Evolutionary conservation across 2,797 vertebrate species (phyloP).

Genomic region (Chromobotia macracanthus): DNA sequence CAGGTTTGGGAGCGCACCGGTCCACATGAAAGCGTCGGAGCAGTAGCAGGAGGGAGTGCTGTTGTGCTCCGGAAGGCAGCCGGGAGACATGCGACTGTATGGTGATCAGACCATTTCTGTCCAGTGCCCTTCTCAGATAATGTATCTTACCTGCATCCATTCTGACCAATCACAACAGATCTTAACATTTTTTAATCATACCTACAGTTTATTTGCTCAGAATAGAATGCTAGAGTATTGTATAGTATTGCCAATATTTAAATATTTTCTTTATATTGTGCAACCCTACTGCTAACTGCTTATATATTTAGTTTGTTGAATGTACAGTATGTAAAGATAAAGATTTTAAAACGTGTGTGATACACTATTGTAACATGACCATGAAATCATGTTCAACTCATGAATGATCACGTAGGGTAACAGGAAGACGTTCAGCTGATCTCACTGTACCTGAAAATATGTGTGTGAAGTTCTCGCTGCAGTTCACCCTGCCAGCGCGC

Average conservation of each 20-base stretch:
- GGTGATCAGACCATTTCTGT: constrained; percentile 86
- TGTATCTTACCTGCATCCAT: constrained; percentile 92
- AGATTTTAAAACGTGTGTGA: not conserved
- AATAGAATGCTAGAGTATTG: too few relatives aligned
- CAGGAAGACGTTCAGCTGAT: not conserved
- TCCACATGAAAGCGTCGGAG: constrained; percentile 91
- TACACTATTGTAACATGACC: too few relatives aligned
- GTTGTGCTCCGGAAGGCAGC: constrained; percentile 80
- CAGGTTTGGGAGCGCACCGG: constrained; percentile 74
- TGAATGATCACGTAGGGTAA: too few relatives aligned
- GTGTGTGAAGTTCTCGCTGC: constrained; percentile 88
- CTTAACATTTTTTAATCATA: not conserved
- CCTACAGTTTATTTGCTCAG: not conserved
- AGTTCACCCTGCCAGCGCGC: constrained; percentile 95
- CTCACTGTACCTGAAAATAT: constrained; percentile 78
- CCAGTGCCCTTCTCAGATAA: constrained; percentile 87
- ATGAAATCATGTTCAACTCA: too few relatives aligned
- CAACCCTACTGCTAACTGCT: too few relatives aligned
- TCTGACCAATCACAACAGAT: constrained; percentile 70
- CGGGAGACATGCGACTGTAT: constrained; percentile 88
- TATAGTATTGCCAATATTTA: too few relatives aligned
- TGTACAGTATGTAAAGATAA: too few relatives aligned
- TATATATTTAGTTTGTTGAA: too few relatives aligned
- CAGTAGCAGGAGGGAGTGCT: constrained; percentile 90
- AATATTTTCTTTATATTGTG: too few relatives aligned